Evolutionary conservation across 2,888 invertebrate species (phyloP).

Genomic region (Eristalis tenax): DNA sequence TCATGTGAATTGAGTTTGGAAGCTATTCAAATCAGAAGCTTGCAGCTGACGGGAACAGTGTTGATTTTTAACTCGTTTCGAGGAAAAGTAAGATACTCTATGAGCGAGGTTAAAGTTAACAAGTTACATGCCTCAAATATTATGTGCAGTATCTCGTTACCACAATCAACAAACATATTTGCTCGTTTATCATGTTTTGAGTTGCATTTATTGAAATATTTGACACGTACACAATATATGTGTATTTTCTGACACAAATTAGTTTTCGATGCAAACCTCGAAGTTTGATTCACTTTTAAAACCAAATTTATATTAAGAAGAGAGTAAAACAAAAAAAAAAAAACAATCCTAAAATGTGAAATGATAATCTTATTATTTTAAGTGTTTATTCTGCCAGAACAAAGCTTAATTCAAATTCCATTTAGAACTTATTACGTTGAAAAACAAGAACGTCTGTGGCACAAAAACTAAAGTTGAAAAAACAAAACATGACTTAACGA

Average conservation of each 20-base stretch:
- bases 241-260: not conserved
- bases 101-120: too few relatives aligned
- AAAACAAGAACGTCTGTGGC: not conserved
- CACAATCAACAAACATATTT: too few relatives aligned
- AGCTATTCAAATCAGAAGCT: too few relatives aligned
- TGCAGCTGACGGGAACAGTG: too few relatives aligned
- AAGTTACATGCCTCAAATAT: too few relatives aligned
- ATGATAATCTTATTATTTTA: not conserved
- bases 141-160: too few relatives aligned
- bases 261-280: not conserved
- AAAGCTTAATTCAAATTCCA: not conserved
- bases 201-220: not conserved
- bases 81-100: too few relatives aligned
- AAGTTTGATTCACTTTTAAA: slow-evolving; percentile 34
- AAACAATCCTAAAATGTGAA: not conserved
- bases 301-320: not conserved
- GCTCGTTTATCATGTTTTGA: too few relatives aligned
- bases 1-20: too few relatives aligned
- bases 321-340: not conserved
- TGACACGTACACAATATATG: not conserved
- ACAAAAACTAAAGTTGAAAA: not conserved
- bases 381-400: not conserved
- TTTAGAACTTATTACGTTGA: not conserved
- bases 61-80: too few relatives aligned
- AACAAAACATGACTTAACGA: not conserved